These are phyloP conservation scores for Prinia subflava DNA, from an alignment of 2,113 vertebrate species.

Conservation along the genomic window DNA sequence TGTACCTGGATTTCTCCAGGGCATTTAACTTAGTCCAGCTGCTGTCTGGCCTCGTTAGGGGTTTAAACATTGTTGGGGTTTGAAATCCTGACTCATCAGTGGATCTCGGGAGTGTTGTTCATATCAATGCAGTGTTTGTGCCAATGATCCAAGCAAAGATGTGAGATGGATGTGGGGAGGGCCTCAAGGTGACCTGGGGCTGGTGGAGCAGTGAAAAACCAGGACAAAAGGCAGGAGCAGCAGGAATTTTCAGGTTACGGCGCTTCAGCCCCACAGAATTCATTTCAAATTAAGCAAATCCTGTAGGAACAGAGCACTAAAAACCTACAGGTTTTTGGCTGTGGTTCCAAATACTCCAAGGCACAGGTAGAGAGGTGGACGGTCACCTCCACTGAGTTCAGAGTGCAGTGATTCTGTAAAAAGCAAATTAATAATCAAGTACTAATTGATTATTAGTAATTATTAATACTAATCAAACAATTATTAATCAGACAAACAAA, in stretches of 20 bases:
- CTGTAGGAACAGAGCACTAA: background rate
- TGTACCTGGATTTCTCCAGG: background rate
- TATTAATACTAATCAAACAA: no score
- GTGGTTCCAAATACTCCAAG: background rate
- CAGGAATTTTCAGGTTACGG: background rate
- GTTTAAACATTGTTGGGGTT: background rate
- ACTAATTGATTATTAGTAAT: background rate
- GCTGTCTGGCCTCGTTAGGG: background rate
- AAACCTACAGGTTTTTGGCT: background rate
- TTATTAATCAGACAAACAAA: background rate
- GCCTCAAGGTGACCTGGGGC: background rate
- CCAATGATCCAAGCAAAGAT: background rate
- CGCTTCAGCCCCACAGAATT: background rate
- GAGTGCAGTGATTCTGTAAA: rapidly evolving
- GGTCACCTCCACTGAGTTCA: background rate
- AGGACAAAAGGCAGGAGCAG: background rate
- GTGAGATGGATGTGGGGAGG: background rate
- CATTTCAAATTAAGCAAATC: background rate
- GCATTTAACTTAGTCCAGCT: background rate
- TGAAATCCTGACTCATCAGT: background rate
- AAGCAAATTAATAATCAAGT: background rate
- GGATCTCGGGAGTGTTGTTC: background rate
- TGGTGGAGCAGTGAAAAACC: background rate
- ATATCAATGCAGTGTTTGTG: background rate
- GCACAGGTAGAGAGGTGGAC: background rate